Conservation (phyloP, 2,113 vertebrate species). For the Barnardius zonarius region DNA sequence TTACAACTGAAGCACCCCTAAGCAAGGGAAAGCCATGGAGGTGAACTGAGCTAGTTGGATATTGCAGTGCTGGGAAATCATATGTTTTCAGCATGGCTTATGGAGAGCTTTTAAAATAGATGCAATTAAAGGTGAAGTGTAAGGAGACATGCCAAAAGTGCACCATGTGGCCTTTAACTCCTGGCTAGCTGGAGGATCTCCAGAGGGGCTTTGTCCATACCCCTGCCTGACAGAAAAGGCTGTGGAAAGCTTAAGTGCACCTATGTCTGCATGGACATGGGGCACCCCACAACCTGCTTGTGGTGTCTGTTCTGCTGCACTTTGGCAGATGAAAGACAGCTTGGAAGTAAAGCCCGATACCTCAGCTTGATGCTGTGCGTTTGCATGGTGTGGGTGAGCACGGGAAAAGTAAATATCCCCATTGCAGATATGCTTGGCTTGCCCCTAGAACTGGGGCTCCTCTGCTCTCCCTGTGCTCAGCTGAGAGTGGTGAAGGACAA, state of each 20-base stretch:
- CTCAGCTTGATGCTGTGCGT: not conserved
- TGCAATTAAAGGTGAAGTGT: not conserved
- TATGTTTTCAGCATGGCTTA: not conserved
- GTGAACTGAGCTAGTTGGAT: not conserved
- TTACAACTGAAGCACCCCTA: not conserved
- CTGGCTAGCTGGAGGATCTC: not conserved
- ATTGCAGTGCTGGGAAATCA: not conserved
- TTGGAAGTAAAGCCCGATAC: not conserved
- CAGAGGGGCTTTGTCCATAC: not conserved
- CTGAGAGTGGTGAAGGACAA: not conserved
- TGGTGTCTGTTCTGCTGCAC: not conserved
- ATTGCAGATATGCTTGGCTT: not conserved
- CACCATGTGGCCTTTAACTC: not conserved
- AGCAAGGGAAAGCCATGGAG: not conserved
- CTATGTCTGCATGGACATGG: rapidly evolving
- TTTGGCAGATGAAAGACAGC: not conserved
- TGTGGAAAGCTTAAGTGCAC: not conserved
- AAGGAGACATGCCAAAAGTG: not conserved
- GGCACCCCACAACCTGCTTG: not conserved
- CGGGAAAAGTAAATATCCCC: not conserved
- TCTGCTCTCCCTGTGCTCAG: not conserved
- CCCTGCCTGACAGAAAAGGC: not conserved
- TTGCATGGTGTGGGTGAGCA: not conserved
- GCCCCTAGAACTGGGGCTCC: not conserved
- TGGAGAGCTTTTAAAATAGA: not conserved